Evolutionary conservation across 2,797 vertebrate genomes (phyloP).

Genomic region (Staurois parvus): DNA sequence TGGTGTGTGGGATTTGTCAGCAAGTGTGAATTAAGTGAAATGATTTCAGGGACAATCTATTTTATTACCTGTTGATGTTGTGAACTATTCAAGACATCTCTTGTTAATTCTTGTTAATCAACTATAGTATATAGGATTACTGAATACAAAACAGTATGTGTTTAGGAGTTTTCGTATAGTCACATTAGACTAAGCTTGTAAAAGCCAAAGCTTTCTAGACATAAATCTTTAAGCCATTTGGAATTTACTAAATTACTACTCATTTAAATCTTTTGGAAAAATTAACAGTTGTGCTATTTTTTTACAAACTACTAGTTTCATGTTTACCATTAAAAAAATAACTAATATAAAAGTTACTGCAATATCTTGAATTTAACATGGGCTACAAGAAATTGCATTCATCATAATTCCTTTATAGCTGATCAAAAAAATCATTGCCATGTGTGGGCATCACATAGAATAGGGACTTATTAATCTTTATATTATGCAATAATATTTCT

Average conservation of each 20-base stretch:
- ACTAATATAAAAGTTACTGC: too few species aligned
- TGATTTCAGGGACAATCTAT: slow-evolving; percentile 83
- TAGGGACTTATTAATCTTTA: too few species aligned
- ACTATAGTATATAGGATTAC: slow-evolving; percentile 2
- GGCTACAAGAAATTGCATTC: too few species aligned
- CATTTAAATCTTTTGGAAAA: background rate
- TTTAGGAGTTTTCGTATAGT: background rate
- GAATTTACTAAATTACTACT: background rate
- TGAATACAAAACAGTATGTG: slow-evolving; percentile 12
- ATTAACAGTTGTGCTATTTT: background rate
- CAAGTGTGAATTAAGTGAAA: slow-evolving; percentile 78
- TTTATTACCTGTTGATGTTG: slow-evolving; percentile 83
- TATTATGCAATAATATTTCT: too few species aligned
- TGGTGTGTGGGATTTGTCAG: slow-evolving; percentile 70
- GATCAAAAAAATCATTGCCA: too few species aligned
- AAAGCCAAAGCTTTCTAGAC: background rate
- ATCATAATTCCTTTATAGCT: too few species aligned
- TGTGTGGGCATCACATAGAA: too few species aligned
- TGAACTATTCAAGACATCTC: slow-evolving; percentile 79
- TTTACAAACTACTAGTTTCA: too few species aligned
- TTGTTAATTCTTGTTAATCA: slow-evolving; percentile 80
- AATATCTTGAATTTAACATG: too few species aligned
- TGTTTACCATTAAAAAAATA: too few species aligned
- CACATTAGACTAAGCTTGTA: background rate
- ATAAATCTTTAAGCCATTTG: background rate